Percentiles rank a stretch among this genome's conserved stretches.
These are phyloP conservation scores for Paedocypris micromegethes DNA, from an alignment of 2,797 vertebrate species.

Conservation along the genomic window DNA sequence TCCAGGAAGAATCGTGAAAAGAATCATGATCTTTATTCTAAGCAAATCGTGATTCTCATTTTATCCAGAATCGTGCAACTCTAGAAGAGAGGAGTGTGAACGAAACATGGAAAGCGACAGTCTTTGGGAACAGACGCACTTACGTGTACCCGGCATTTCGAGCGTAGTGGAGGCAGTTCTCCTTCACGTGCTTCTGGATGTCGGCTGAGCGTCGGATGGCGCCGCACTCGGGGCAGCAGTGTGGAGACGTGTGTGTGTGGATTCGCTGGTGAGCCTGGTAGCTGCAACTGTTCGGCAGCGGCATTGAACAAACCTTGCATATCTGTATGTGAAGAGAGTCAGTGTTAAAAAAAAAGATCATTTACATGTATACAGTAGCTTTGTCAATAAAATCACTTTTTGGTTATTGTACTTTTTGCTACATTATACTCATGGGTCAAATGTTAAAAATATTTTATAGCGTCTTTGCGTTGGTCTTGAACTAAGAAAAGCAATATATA, in stretches of 20 bases:
- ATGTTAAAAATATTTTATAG: too few relatives aligned
- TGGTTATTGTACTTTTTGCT: too few relatives aligned
- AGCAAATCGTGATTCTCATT: too few relatives aligned
- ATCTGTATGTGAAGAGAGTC: conserved; percentile 64
- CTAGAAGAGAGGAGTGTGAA: too few relatives aligned
- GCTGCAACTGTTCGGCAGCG: conserved; percentile 94
- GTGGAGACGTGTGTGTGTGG: conserved; percentile 89
- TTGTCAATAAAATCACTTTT: too few relatives aligned
- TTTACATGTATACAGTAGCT: neutral
- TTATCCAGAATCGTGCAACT: too few relatives aligned
- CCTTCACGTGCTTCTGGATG: conserved; percentile 92
- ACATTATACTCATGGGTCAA: too few relatives aligned
- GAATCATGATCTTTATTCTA: too few relatives aligned
- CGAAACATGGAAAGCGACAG: neutral
- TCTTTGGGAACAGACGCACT: conserved; percentile 49
- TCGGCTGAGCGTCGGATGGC: conserved; percentile 83
- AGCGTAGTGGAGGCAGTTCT: conserved; percentile 94
- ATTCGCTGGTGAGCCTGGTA: conserved; percentile 87
- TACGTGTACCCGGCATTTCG: conserved; percentile 93
- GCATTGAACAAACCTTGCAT: conserved; percentile 89
- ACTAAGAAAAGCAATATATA: too few relatives aligned
- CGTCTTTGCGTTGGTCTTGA: too few relatives aligned
- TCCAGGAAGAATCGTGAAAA: too few relatives aligned
- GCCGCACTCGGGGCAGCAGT: conserved; percentile 93
- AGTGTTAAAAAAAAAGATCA: conserved; percentile 5